These are phyloP conservation scores for Aphaenogaster floridana DNA, from an alignment of 1,140 invertebrate genomes.

Conservation along the genomic window DNA sequence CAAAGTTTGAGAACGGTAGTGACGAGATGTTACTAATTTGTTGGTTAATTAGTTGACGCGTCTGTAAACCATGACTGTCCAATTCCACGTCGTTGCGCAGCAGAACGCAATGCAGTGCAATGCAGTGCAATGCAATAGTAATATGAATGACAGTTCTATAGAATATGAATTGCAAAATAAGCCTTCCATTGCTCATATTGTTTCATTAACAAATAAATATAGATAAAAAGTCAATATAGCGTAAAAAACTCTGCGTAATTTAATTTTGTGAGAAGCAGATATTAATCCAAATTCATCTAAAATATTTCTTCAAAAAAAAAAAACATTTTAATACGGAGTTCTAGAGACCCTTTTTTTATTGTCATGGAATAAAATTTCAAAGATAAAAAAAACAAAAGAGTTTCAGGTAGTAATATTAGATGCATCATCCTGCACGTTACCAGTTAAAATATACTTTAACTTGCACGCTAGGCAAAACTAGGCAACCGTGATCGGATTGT, in stretches of 20 bases:
- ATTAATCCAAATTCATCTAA: background rate
- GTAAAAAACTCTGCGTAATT: background rate
- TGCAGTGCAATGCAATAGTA: conserved; percentile 28
- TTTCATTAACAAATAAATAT: background rate
- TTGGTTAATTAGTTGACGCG: conserved; percentile 75
- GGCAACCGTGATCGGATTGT: conserved; percentile 45
- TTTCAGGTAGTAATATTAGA: background rate
- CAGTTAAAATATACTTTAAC: conserved; percentile 18
- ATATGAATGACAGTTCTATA: conserved; percentile 9
- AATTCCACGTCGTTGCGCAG: conserved; percentile 49
- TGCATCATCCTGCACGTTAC: background rate
- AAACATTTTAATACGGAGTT: background rate
- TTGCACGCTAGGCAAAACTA: conserved; percentile 14
- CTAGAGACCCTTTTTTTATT: background rate
- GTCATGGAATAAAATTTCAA: background rate
- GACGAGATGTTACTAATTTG: conserved; percentile 74
- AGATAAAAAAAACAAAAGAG: background rate
- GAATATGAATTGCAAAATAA: conserved; percentile 10
- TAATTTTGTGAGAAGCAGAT: background rate
- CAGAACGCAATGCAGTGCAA: conserved; percentile 33
- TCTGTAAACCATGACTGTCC: conserved; percentile 61
- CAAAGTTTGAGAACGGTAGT: conserved; percentile 57
- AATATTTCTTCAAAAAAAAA: conserved; percentile 17
- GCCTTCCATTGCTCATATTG: background rate
- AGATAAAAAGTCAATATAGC: background rate